These are phyloP conservation scores for Chymomyza amoena DNA, from an alignment of 2,888 invertebrate genomes.

Conservation along the genomic window DNA sequence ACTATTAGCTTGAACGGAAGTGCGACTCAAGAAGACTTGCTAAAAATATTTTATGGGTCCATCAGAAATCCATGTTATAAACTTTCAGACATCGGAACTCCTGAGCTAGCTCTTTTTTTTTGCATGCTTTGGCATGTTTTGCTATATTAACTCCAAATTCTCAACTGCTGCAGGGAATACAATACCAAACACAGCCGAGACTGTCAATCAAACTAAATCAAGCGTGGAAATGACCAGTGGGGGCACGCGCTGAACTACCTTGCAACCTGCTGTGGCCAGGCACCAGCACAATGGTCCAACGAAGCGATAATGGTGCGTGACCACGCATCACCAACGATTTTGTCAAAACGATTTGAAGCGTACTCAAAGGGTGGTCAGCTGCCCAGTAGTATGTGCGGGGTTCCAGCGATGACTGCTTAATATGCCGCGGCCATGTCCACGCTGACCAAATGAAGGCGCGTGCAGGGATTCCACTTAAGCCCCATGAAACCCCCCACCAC, in stretches of 20 bases:
- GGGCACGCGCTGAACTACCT: not conserved
- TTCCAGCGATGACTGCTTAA: not conserved
- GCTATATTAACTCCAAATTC: too few species aligned
- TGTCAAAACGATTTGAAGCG: slow-evolving; percentile 54
- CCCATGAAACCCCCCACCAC: not conserved
- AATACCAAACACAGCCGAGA: not conserved
- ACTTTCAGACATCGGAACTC: too few species aligned
- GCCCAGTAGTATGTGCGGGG: not conserved
- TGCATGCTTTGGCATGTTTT: too few species aligned
- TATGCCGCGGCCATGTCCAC: not conserved
- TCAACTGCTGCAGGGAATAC: not conserved
- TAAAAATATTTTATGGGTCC: too few species aligned
- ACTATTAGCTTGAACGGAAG: too few species aligned
- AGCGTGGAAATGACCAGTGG: slow-evolving; percentile 32
- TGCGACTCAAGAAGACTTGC: too few species aligned
- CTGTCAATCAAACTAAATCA: slow-evolving; percentile 38
- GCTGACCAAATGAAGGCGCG: slow-evolving; percentile 9
- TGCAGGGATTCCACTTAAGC: slow-evolving; percentile 20
- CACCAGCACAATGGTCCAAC: slow-evolving; percentile 23
- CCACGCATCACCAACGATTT: slow-evolving; percentile 74
- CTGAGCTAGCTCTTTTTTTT: too few species aligned
- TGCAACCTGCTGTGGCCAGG: not conserved
- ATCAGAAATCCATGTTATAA: too few species aligned
- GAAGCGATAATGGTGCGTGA: slow-evolving; percentile 75
- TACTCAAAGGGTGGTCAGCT: not conserved